These are phyloP conservation scores for Pollenia angustigena DNA, from an alignment of 2,888 invertebrate species.

Conservation along the genomic window DNA sequence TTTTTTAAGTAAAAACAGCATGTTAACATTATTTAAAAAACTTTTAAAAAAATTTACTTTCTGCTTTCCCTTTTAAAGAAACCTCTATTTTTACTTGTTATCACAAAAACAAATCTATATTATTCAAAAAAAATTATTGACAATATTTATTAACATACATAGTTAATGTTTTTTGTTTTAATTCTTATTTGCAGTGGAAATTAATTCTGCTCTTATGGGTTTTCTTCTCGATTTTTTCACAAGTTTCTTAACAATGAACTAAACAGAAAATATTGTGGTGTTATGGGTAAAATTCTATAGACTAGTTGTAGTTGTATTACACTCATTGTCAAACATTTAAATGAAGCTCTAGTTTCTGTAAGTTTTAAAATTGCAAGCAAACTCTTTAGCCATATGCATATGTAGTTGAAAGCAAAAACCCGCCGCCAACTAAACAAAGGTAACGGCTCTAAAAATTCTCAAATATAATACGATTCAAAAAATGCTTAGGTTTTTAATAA, in stretches of 20 bases:
- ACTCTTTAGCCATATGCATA: too few relatives aligned
- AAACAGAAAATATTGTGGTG: conserved; percentile 20
- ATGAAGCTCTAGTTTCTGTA: conserved; percentile 61
- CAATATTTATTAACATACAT: neutral
- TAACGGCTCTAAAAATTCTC: too few relatives aligned
- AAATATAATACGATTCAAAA: too few relatives aligned
- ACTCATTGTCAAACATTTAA: conserved; percentile 53
- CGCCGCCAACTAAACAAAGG: too few relatives aligned
- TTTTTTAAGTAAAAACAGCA: too few relatives aligned
- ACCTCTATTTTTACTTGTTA: neutral
- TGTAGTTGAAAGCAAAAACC: too few relatives aligned
- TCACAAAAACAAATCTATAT: neutral
- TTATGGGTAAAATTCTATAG: neutral
- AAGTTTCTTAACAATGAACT: conserved; percentile 42
- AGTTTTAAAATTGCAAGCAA: conserved; percentile 6
- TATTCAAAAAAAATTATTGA: conserved; percentile 1
- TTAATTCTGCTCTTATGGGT: conserved; percentile 29
- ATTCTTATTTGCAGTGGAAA: conserved; percentile 11
- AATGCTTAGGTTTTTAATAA: too few relatives aligned
- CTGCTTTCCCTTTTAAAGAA: too few relatives aligned
- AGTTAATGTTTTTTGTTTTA: neutral
- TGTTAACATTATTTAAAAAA: too few relatives aligned
- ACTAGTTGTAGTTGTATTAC: neutral
- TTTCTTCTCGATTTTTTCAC: conserved; percentile 12
- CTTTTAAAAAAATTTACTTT: too few relatives aligned